Percentiles rank a stretch among this genome's conserved stretches.
phyloP scores from a whole-genome alignment of 2,797 vertebrate genomes.

The Molossus molossus region DNA sequence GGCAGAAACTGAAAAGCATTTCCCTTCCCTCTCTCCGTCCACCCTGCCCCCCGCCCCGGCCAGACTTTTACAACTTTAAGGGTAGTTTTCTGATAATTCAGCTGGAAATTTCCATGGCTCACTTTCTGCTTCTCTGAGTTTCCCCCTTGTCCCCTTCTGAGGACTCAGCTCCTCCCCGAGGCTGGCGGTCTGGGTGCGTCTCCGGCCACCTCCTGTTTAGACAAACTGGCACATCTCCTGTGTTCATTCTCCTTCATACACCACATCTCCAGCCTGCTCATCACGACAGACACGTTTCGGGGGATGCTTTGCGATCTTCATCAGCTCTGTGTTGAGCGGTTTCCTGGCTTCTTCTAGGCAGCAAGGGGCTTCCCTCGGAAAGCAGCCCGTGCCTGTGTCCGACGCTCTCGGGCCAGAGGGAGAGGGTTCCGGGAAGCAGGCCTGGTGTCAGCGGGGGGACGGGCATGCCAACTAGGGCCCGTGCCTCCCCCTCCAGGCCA shows the following conservation, averaged over 20 bases:
- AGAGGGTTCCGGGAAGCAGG: neutral
- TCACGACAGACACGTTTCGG: rapidly evolving
- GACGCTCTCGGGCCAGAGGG: too few relatives aligned
- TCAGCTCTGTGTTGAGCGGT: rapidly evolving
- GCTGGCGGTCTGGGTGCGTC: rapidly evolving
- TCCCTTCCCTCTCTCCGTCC: neutral
- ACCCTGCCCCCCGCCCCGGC: too few relatives aligned
- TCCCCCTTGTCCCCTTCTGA: neutral
- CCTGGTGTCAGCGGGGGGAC: neutral
- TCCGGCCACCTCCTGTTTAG: neutral
- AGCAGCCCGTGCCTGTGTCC: rapidly evolving
- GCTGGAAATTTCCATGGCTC: neutral
- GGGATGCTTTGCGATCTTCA: neutral
- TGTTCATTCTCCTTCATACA: neutral
- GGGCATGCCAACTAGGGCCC: rapidly evolving
- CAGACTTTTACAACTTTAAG: neutral
- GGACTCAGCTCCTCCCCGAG: neutral
- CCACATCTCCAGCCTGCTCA: neutral
- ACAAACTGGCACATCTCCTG: neutral
- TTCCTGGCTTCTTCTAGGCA: neutral
- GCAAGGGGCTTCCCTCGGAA: neutral
- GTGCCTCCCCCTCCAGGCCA: neutral
- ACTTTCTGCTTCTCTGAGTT: neutral
- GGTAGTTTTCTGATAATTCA: neutral
- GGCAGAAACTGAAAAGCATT: neutral